Percentiles rank a stretch among this genome's conserved stretches.
These are phyloP conservation scores for Paedocypris sp. DNA, from an alignment of 2,113 vertebrate genomes.

Conservation along the genomic window DNA sequence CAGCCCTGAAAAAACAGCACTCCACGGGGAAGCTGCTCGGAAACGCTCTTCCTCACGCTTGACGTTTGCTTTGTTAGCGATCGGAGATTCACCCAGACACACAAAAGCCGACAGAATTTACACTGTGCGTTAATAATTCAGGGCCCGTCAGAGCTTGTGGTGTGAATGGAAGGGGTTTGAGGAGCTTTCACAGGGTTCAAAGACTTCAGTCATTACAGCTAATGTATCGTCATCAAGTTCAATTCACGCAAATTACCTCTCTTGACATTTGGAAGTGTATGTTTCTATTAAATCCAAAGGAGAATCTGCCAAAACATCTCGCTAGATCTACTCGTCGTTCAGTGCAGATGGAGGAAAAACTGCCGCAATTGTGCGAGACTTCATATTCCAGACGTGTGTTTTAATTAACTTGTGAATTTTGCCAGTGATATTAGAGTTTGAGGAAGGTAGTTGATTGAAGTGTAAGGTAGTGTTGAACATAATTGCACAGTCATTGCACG, in stretches of 20 bases:
- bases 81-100: not conserved
- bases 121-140: not conserved
- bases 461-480: too few relatives aligned
- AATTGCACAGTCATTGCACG: too few relatives aligned
- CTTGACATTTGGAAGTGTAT: not conserved
- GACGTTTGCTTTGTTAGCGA: not conserved
- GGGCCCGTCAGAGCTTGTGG: not conserved
- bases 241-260: not conserved
- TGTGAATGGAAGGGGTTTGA: not conserved
- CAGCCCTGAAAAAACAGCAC: not conserved
- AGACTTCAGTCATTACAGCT: not conserved
- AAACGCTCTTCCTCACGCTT: not conserved
- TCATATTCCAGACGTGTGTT: too few relatives aligned
- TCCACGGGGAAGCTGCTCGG: not conserved
- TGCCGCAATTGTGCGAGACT: too few relatives aligned
- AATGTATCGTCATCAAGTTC: not conserved
- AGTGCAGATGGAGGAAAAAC: too few relatives aligned
- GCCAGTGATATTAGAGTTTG: too few relatives aligned
- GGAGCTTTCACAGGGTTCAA: not conserved
- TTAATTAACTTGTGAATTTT: too few relatives aligned
- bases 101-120: not conserved
- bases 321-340: too few relatives aligned
- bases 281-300: constrained; percentile 2
- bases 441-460: too few relatives aligned
- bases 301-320: not conserved